Evolutionary conservation across 2,888 invertebrate species (phyloP).

Genomic region (Ochropleura plecta): DNA sequence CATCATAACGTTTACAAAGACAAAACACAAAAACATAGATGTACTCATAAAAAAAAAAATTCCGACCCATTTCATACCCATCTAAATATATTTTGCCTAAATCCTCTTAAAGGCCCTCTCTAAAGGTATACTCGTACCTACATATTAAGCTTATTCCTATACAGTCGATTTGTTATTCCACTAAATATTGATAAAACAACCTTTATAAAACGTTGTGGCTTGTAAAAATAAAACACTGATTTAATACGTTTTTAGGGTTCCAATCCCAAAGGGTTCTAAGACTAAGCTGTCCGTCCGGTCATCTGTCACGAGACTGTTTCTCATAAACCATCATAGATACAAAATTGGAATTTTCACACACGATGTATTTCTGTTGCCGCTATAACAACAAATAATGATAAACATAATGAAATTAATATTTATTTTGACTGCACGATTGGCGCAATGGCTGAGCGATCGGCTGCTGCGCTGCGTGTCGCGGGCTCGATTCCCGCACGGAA

Average conservation of each 20-base stretch:
- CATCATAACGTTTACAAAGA: neutral
- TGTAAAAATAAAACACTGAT: constrained; percentile 64
- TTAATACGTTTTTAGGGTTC: constrained; percentile 36
- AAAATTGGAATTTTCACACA: no score
- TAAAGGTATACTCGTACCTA: constrained; percentile 13
- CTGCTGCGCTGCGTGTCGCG: no score
- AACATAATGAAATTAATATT: no score
- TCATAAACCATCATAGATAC: no score
- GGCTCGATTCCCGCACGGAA: no score
- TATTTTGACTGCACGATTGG: no score
- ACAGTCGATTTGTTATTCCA: constrained; percentile 62
- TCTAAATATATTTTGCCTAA: constrained; percentile 22
- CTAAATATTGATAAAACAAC: constrained; percentile 57
- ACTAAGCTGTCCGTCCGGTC: no score
- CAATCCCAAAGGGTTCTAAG: no score
- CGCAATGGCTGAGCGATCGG: no score
- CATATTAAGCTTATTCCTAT: constrained; percentile 21
- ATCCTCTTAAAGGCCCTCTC: constrained; percentile 22
- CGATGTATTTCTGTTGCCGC: no score
- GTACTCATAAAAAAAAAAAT: neutral
- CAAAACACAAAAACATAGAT: neutral
- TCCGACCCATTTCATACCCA: neutral
- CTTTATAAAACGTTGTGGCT: constrained; percentile 58
- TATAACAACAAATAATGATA: no score
- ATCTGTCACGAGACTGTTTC: no score